Evolutionary conservation across 2,113 vertebrate genomes (phyloP).

Genomic region (Rutilus rutilus): DNA sequence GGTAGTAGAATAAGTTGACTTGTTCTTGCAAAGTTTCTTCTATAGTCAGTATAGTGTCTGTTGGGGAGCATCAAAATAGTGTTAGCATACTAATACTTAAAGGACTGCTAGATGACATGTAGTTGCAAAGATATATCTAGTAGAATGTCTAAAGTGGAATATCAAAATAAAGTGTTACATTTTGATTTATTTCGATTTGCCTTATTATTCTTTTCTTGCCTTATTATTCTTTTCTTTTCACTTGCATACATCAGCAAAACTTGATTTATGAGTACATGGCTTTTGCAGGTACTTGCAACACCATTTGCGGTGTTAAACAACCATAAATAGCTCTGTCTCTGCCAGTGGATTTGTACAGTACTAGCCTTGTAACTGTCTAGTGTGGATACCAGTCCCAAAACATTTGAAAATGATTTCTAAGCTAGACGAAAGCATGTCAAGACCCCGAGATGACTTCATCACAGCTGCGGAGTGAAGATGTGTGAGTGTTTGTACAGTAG

Average conservation of each 20-base stretch:
- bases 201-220: not conserved
- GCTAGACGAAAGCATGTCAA: slow-evolving; percentile 23
- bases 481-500: slow-evolving; percentile 35
- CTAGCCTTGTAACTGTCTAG: slow-evolving; percentile 17
- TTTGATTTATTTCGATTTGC: not conserved
- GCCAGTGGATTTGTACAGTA: slow-evolving; percentile 13
- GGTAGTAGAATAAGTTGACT: no score
- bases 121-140: no score
- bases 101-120: no score
- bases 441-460: slow-evolving; percentile 45
- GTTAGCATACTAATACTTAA: no score
- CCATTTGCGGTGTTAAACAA: slow-evolving; percentile 11
- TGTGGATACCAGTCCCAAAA: slow-evolving; percentile 23
- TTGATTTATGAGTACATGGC: slow-evolving; percentile 26
- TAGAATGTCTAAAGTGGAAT: no score
- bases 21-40: no score
- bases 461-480: slow-evolving; percentile 34
- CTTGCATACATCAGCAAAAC: slow-evolving; percentile 7
- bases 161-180: no score
- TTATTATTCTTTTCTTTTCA: slow-evolving; percentile 15
- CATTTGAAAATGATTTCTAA: slow-evolving; percentile 29
- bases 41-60: no score
- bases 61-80: no score
- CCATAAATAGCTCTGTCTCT: slow-evolving; percentile 12
- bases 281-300: slow-evolving; percentile 19